Percentiles rank a stretch among this genome's conserved stretches.
These are phyloP conservation scores for Centroberyx gerrardi DNA, from an alignment of 2,797 vertebrate genomes.

Conservation along the genomic window DNA sequence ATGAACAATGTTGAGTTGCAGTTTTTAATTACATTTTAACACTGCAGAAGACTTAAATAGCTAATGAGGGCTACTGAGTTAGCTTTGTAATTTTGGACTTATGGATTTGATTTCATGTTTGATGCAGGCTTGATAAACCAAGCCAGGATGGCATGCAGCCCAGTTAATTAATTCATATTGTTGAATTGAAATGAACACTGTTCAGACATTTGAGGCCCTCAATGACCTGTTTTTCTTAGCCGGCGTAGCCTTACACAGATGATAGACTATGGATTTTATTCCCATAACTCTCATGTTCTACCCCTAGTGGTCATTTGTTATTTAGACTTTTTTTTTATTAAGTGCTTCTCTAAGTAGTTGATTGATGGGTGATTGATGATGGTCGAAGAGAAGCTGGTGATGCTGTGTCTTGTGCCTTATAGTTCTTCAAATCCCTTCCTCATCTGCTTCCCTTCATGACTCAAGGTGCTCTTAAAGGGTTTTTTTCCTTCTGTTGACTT, in stretches of 20 bases:
- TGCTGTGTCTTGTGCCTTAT: slow-evolving; percentile 87
- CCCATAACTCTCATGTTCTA: slow-evolving; percentile 48
- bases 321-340: slow-evolving; percentile 50
- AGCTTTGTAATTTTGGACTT: slow-evolving; percentile 41
- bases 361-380: slow-evolving; percentile 62
- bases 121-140: slow-evolving; percentile 34
- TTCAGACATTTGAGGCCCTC: slow-evolving; percentile 47
- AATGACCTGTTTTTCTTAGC: slow-evolving; percentile 44
- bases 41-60: slow-evolving; percentile 52
- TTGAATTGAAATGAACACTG: slow-evolving; percentile 41
- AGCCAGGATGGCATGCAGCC: slow-evolving; percentile 34
- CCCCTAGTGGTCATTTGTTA: slow-evolving; percentile 62
- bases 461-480: slow-evolving; percentile 79
- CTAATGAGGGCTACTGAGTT: slow-evolving; percentile 27
- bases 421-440: slow-evolving; percentile 65
- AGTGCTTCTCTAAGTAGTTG: slow-evolving; percentile 71
- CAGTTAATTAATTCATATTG: slow-evolving; percentile 38
- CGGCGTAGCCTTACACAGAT: slow-evolving; percentile 52
- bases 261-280: slow-evolving; percentile 40
- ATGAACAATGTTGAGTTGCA: slow-evolving; percentile 55
- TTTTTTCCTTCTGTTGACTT: slow-evolving; percentile 70
- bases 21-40: slow-evolving; percentile 70
- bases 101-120: slow-evolving; percentile 58
- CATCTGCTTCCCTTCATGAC: slow-evolving; percentile 73
- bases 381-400: slow-evolving; percentile 78